A percentile compares a stretch with the other conserved stretches of the same genome.
These are phyloP conservation scores for Chelon auratus DNA, from an alignment of 2,797 vertebrate genomes.

Conservation along the genomic window DNA sequence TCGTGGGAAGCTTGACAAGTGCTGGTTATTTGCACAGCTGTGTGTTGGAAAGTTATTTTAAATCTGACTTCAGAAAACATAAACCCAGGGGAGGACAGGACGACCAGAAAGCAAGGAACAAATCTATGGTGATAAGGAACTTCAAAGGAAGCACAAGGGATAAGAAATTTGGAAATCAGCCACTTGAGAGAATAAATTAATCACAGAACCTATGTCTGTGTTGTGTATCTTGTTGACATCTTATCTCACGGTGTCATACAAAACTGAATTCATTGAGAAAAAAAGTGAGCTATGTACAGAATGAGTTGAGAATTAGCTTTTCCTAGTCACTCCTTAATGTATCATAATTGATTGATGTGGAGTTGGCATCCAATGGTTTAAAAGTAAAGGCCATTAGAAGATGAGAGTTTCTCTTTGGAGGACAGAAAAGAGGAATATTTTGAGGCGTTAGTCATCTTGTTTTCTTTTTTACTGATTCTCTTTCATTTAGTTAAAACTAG, in stretches of 20 bases:
- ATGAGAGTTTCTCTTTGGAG: not conserved
- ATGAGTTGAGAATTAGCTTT: too few relatives aligned
- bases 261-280: too few relatives aligned
- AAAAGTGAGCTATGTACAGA: too few relatives aligned
- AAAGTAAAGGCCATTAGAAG: not conserved
- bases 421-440: not conserved
- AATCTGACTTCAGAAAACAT: conserved; percentile 5
- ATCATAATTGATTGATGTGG: not conserved
- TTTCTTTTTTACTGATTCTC: not conserved
- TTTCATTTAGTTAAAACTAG: not conserved
- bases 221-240: too few relatives aligned
- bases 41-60: conserved; percentile 8
- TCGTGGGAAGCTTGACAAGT: conserved; percentile 56
- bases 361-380: too few relatives aligned
- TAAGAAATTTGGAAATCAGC: not conserved
- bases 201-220: too few relatives aligned
- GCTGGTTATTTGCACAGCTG: conserved; percentile 68
- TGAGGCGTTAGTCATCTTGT: not conserved
- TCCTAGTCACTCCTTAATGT: too few relatives aligned
- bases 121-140: not conserved
- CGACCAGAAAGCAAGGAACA: not conserved
- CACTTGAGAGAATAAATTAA: too few relatives aligned
- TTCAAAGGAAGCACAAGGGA: not conserved
- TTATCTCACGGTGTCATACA: too few relatives aligned
- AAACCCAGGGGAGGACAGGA: not conserved